Conservation (phyloP, 30 jellyfish, hydroid and myxozoan genomes). For the Turritopsis dohrnii region DNA sequence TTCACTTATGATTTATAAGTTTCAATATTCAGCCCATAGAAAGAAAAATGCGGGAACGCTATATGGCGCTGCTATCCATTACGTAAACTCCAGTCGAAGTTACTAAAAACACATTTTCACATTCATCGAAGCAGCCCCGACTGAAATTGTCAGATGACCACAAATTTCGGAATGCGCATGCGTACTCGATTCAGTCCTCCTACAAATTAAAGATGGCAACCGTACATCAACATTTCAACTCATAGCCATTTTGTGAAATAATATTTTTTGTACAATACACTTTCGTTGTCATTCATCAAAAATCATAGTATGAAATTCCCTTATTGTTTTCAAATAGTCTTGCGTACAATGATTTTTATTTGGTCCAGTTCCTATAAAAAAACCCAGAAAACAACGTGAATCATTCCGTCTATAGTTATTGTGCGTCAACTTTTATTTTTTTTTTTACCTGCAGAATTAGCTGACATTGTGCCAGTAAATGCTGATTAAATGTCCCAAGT, state of each 20-base stretch:
- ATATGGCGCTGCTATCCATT: neutral
- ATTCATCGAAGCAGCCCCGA: constrained; percentile 25
- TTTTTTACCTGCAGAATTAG: too few species aligned
- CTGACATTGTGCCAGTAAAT: too few species aligned
- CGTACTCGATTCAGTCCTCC: constrained; percentile 8
- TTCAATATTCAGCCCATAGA: neutral
- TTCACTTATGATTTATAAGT: neutral
- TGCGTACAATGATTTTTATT: neutral
- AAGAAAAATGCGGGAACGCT: constrained; percentile 8
- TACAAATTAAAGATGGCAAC: constrained; percentile 12
- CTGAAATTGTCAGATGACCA: constrained; percentile 19
- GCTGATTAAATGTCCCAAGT: too few species aligned
- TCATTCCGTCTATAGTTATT: too few species aligned
- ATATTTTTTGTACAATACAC: neutral
- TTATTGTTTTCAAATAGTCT: neutral
- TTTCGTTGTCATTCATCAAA: too few species aligned
- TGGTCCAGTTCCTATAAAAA: neutral
- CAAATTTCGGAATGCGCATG: constrained; percentile 15
- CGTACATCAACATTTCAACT: constrained; percentile 3
- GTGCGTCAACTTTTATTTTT: too few species aligned
- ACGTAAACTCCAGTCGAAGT: constrained; percentile 13
- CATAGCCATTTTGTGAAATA: neutral
- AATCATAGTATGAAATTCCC: neutral
- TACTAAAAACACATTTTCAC: constrained; percentile 15
- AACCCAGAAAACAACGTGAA: too few species aligned